Base-by-base conservation (phyloP, 2,888 invertebrate species). In the Heterodera filipjevi region DNA sequence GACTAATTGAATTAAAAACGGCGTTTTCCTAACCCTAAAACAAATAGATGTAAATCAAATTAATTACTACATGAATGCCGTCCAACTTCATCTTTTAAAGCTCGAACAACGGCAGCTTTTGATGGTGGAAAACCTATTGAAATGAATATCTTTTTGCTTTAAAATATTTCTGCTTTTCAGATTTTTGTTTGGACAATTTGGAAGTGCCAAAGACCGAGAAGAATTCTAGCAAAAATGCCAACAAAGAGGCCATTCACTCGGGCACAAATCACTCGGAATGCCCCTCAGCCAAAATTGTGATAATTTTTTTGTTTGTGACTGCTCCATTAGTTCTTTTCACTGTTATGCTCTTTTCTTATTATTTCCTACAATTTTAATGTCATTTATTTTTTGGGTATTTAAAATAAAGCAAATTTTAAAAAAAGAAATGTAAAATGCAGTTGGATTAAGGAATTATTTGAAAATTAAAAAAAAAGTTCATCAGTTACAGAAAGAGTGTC, bases 291-390 rank as follows among this genome's bases (percentile, higher is more conserved):
- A 68, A 68, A 22, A 64, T 75, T 12, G 32, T 75, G 19, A 44
- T 75, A 8, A 75, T 75, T 32, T 75, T 32, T 12, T 10, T 68
- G 46, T 75, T 75, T 35, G 32, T 75, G 32, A 53, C 53, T 8
- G 66, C 75, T n/a, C 66, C 75, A 10, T 32, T 75, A 19, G 59
- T 75, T n/a, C 75, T 75, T 5, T 75, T 75, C 32, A 32, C 66
- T 32, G 75, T 59, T 46, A 75, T 75, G 75, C n/a, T 75, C 30
- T 16, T 75, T 33, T 75, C 19, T 32, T 75, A 75, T 64, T 75
- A 64, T n/a, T 64, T 32, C 2, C 6, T 19, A 33, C 68, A 59
- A 27, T 59, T 27, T 27, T 0, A 59, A 59, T 27, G 59, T 5
- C 27, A 59, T 14, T 44, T 44, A 44, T 12, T 44, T 10, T 44